phyloP scores from a whole-genome alignment of 2,797 vertebrate species.

The Muscicapa comitata region DNA sequence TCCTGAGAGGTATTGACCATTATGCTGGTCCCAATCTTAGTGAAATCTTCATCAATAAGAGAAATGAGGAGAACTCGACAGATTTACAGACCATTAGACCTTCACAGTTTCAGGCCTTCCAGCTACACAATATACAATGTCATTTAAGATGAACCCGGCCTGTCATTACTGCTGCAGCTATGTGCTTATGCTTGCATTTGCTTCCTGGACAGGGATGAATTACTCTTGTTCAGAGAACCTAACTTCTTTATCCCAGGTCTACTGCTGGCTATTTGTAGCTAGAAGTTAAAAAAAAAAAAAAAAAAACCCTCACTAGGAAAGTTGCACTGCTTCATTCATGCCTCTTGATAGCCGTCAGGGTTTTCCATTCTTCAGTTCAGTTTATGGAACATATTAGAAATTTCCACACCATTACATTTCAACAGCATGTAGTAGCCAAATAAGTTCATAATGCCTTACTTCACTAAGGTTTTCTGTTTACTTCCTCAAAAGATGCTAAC shows the following conservation, averaged over 20 bases:
- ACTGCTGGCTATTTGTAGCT: background rate
- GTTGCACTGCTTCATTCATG: background rate
- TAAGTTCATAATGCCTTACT: background rate
- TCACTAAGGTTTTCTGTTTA: background rate
- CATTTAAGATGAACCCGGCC: background rate
- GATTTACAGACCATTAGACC: background rate
- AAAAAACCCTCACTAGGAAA: background rate
- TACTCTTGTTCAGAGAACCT: background rate
- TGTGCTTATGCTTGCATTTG: background rate
- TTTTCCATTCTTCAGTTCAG: background rate
- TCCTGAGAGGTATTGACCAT: background rate
- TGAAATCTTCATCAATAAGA: background rate
- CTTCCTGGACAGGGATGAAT: background rate
- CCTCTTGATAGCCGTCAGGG: background rate
- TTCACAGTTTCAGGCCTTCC: background rate
- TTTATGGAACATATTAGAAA: background rate
- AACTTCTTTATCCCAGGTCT: background rate
- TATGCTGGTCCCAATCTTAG: background rate
- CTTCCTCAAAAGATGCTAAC: background rate
- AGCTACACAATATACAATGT: background rate
- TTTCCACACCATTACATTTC: background rate
- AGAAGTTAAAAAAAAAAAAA: background rate
- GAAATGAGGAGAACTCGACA: background rate
- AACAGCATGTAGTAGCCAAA: background rate
- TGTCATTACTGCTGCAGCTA: background rate